A percentile compares a stretch with the other conserved stretches of the same genome.
Conservation (phyloP, 2,888 invertebrate species). For the Drosophila diplacantha region DNA sequence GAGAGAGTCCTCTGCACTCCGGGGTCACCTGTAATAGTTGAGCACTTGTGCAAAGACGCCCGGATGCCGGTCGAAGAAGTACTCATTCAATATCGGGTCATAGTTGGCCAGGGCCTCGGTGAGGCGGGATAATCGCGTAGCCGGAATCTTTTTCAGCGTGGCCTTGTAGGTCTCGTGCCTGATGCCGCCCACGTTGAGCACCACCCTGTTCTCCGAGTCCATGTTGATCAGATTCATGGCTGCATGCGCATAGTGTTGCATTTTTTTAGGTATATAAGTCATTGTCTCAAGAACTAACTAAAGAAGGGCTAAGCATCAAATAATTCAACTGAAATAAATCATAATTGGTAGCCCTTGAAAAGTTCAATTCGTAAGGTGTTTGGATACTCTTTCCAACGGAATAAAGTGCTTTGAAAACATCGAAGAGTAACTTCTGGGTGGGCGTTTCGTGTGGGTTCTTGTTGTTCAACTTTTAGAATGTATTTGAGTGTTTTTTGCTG, state of each 20-base stretch:
- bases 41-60: constrained; percentile 97
- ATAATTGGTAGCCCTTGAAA: background rate
- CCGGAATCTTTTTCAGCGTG: constrained; percentile 97
- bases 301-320: background rate
- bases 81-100: constrained; percentile 99
- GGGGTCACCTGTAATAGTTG: constrained; percentile 92
- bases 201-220: constrained; percentile 99
- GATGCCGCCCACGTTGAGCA: constrained; percentile 98
- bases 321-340: constrained; percentile 8
- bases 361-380: background rate
- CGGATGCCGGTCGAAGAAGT: constrained; percentile 99
- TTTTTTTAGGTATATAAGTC: constrained; percentile 74
- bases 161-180: constrained; percentile 98
- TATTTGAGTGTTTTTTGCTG: constrained; percentile 9
- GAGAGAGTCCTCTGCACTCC: rapidly evolving
- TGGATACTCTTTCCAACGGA: background rate
- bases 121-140: constrained; percentile 93
- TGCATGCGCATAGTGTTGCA: constrained; percentile 74
- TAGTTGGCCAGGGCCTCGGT: constrained; percentile 99
- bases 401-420: background rate
- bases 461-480: background rate
- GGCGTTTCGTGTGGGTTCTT: constrained; percentile 16
- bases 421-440: background rate
- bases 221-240: constrained; percentile 94
- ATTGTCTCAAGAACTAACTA: constrained; percentile 42